Percentiles rank a stretch among this genome's conserved stretches.
Conservation (phyloP, 2,797 vertebrate genomes). For the Lutjanus argentimaculatus region DNA sequence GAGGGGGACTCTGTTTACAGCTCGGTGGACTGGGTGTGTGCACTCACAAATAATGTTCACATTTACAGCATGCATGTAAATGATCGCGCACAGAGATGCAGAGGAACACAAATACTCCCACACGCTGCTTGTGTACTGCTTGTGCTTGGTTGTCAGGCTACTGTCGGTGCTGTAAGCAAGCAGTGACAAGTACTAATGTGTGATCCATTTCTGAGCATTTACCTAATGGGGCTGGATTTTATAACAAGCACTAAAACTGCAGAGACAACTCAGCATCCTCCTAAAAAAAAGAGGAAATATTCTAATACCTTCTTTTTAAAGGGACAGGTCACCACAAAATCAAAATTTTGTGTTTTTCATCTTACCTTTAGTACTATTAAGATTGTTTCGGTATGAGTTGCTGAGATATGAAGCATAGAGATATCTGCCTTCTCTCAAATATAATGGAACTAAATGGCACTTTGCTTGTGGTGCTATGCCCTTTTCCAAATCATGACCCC, state of each 20-base stretch:
- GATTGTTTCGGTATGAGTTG: too few species aligned
- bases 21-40: conserved; percentile 7
- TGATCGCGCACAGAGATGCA: background rate
- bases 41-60: conserved; percentile 27
- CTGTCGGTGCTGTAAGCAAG: conserved; percentile 43
- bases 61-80: conserved; percentile 22
- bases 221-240: conserved; percentile 12
- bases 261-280: background rate
- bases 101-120: conserved; percentile 34
- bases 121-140: background rate
- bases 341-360: too few species aligned
- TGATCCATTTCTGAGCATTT: conserved; percentile 22
- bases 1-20: conserved; percentile 54
- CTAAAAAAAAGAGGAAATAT: background rate
- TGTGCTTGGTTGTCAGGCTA: conserved; percentile 24
- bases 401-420: too few species aligned
- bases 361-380: too few species aligned
- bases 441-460: too few species aligned
- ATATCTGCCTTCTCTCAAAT: too few species aligned
- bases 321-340: too few species aligned
- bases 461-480: too few species aligned
- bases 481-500: too few species aligned
- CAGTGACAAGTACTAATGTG: conserved; percentile 39
- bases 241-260: background rate
- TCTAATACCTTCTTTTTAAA: background rate